These are phyloP conservation scores for Natator depressus DNA, from an alignment of 2,113 vertebrate species.

Conservation along the genomic window DNA sequence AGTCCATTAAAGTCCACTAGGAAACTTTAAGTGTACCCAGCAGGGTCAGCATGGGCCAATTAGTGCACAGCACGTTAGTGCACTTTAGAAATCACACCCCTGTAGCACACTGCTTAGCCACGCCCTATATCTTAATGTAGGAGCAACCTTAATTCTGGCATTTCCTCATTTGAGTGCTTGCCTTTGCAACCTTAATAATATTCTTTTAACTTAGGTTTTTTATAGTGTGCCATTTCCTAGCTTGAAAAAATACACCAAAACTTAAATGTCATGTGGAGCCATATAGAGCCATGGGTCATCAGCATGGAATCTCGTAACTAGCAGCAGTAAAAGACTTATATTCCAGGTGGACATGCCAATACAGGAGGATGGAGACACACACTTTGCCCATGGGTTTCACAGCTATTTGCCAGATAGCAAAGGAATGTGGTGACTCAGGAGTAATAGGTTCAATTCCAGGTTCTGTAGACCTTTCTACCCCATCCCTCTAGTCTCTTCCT, in stretches of 20 bases:
- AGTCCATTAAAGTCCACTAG: neutral
- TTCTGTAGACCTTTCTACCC: too few relatives aligned
- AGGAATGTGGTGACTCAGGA: too few relatives aligned
- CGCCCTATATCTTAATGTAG: neutral
- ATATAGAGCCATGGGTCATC: neutral
- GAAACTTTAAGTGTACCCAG: neutral
- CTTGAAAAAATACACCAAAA: neutral
- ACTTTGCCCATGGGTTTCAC: too few relatives aligned
- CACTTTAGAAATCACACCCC: neutral
- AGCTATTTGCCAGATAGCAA: too few relatives aligned
- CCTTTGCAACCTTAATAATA: neutral
- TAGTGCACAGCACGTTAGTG: neutral
- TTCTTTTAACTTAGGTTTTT: neutral
- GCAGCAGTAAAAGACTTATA: neutral
- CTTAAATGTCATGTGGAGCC: neutral
- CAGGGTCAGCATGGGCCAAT: neutral
- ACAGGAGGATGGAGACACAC: too few relatives aligned
- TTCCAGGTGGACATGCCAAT: neutral
- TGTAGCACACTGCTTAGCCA: neutral
- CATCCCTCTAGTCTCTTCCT: too few relatives aligned
- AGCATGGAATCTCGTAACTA: neutral
- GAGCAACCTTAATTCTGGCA: neutral
- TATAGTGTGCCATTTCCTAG: neutral
- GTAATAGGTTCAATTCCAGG: too few relatives aligned
- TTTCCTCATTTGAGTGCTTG: rapidly evolving